These are phyloP conservation scores for Sorex fumeus DNA, from an alignment of 2,113 vertebrate genomes.

Conservation along the genomic window DNA sequence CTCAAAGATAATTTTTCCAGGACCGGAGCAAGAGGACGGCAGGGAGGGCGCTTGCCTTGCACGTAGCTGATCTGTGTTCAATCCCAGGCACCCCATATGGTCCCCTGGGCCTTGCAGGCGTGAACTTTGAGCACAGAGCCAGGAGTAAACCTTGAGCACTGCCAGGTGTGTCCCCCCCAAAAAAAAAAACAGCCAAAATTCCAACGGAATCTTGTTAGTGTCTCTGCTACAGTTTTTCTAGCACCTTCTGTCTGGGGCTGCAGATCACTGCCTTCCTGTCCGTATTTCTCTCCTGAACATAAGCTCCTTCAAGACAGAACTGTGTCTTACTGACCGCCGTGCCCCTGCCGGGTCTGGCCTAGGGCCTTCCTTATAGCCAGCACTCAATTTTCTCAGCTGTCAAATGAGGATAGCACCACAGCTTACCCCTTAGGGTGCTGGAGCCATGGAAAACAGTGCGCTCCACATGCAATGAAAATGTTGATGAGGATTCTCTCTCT, in stretches of 20 bases:
- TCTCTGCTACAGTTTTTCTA: not conserved
- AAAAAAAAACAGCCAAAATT: not conserved
- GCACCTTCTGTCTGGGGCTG: not conserved
- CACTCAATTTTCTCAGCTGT: constrained; percentile 32
- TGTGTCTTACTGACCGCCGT: not conserved
- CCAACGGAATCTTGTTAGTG: not conserved
- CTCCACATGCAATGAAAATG: not conserved
- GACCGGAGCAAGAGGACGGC: too few species aligned
- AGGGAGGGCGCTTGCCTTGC: too few species aligned
- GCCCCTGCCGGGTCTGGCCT: not conserved
- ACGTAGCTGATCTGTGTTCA: too few species aligned
- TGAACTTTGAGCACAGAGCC: too few species aligned
- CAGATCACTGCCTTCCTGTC: not conserved
- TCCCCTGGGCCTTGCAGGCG: too few species aligned
- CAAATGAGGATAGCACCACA: constrained; percentile 11
- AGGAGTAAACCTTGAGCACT: too few species aligned
- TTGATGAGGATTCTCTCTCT: constrained; percentile 7
- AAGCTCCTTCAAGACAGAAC: not conserved
- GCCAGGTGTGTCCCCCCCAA: too few species aligned
- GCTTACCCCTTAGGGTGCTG: not conserved
- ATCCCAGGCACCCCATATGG: too few species aligned
- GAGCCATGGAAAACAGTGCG: constrained; percentile 22
- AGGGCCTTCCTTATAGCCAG: constrained; percentile 23
- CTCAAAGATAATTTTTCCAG: constrained; percentile 2
- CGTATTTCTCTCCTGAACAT: not conserved